Evolutionary conservation across 2,797 vertebrate genomes (phyloP).

Genomic region (Phaenicophaeus curvirostris): DNA sequence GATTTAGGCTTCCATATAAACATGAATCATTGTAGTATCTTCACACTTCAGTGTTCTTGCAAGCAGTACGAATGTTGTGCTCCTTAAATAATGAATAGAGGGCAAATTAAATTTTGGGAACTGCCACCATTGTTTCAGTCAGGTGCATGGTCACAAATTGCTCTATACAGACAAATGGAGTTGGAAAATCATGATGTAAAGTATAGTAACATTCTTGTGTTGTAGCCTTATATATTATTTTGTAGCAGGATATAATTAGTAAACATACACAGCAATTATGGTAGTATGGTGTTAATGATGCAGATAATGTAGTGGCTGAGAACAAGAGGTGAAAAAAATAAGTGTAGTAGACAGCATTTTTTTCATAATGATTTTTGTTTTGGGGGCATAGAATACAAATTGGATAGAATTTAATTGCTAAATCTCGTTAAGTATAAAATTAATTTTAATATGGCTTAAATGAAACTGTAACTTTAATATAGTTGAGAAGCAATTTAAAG

Average conservation of each 20-base stretch:
- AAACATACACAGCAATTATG: neutral
- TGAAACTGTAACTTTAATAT: neutral
- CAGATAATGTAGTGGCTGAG: neutral
- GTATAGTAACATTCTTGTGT: neutral
- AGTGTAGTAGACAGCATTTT: neutral
- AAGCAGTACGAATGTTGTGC: neutral
- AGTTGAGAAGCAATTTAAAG: neutral
- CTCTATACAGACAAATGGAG: neutral
- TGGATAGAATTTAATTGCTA: neutral
- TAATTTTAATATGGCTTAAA: neutral
- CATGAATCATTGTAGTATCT: neutral
- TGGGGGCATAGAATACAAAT: neutral
- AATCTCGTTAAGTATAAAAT: conserved; percentile 13
- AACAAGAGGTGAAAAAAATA: neutral
- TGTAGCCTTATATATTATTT: neutral
- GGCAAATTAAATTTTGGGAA: neutral
- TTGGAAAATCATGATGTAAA: neutral
- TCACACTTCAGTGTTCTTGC: neutral
- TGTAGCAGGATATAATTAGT: neutral
- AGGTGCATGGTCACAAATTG: neutral
- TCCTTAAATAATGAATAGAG: neutral
- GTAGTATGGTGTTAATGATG: neutral
- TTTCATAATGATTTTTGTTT: neutral
- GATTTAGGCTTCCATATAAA: neutral
- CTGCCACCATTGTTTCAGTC: neutral